Evolutionary conservation across 1,140 invertebrate species (phyloP).

Genomic region (Oryctes rhinoceros): DNA sequence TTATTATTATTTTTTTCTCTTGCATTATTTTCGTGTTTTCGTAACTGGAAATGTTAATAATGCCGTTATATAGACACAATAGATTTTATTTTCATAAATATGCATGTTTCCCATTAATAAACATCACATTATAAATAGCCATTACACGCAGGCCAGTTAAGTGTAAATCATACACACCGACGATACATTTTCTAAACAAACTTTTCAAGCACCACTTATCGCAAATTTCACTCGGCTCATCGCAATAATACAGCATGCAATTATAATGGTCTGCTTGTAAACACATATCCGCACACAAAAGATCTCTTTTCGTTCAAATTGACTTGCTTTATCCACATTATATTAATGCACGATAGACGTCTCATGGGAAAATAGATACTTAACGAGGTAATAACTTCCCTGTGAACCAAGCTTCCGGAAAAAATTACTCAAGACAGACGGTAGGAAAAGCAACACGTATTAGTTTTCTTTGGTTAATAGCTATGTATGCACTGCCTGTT

Average conservation of each 20-base stretch:
- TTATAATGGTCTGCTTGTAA: background rate
- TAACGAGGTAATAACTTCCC: background rate
- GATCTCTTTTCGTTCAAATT: background rate
- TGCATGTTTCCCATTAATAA: too few species aligned
- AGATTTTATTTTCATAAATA: too few species aligned
- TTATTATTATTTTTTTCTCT: too few species aligned
- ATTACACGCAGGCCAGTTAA: too few species aligned
- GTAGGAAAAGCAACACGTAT: background rate
- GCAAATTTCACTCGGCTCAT: background rate
- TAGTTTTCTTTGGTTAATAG: too few species aligned
- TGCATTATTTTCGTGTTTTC: too few species aligned
- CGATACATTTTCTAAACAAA: background rate
- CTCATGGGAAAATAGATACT: background rate
- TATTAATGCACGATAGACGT: background rate
- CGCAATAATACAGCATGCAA: background rate
- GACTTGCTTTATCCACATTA: background rate
- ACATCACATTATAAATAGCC: too few species aligned
- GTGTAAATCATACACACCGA: too few species aligned
- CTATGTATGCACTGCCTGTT: too few species aligned
- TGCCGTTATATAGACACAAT: too few species aligned
- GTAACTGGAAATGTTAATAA: too few species aligned
- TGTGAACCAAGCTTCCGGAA: constrained; percentile 8
- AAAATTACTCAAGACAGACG: background rate
- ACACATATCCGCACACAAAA: background rate
- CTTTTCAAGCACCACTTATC: background rate